Evolutionary conservation across 2,888 invertebrate genomes (phyloP).

Genomic region (Trisateles emortualis): DNA sequence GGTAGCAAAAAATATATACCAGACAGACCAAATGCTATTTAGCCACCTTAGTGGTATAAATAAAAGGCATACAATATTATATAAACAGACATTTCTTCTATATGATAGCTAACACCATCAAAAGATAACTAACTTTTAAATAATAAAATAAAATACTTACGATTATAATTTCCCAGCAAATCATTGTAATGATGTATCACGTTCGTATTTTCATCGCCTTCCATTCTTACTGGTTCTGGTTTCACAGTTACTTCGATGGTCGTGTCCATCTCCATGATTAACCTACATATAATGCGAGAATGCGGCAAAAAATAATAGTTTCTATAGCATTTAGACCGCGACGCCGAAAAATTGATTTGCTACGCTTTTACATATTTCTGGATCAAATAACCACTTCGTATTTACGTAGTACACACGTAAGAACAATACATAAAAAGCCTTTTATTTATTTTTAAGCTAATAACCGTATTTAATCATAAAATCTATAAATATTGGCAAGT

Average conservation of each 20-base stretch:
- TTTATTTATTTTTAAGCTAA: not conserved
- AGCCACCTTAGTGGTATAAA: too few species aligned
- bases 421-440: not conserved
- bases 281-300: conserved; percentile 19
- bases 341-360: conserved; percentile 4
- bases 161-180: not conserved
- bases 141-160: conserved; percentile 2
- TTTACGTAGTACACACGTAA: not conserved
- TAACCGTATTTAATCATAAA: not conserved
- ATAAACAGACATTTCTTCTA: too few species aligned
- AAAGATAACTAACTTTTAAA: not conserved
- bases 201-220: conserved; percentile 1
- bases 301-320: conserved; percentile 8
- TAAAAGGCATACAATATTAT: too few species aligned
- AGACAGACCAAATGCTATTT: too few species aligned
- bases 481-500: conserved; percentile 6
- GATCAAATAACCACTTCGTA: not conserved
- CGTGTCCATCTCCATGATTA: conserved; percentile 32
- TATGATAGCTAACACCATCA: too few species aligned
- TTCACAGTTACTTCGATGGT: conserved; percentile 33
- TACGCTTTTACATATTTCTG: conserved; percentile 1
- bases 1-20: too few species aligned
- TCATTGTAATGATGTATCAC: not conserved
- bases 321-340: not conserved
- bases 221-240: conserved; percentile 24